Percentiles rank a stretch among this genome's conserved stretches.
Conservation (phyloP, 2,888 invertebrate genomes). For the Phrixothrix hirtus region DNA sequence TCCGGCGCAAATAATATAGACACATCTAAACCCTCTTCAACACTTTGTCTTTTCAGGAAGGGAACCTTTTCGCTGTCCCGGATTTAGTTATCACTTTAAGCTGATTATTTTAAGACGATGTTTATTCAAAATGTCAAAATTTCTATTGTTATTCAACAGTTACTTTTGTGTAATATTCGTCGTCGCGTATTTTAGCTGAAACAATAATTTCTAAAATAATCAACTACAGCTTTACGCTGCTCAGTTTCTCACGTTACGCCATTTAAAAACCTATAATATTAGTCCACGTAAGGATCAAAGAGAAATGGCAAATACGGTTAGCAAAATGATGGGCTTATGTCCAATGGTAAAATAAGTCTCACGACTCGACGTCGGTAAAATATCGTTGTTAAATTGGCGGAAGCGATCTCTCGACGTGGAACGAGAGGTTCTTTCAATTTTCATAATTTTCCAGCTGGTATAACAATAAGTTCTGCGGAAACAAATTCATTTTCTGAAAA, state of each 20-base stretch:
- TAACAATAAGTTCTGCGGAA: constrained; percentile 45
- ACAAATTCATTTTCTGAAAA: constrained; percentile 40
- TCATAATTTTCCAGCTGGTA: constrained; percentile 52
- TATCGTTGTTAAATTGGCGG: constrained; percentile 55
- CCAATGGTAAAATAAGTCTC: constrained; percentile 49
- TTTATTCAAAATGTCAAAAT: no score
- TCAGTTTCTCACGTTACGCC: no score
- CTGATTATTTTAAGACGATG: no score
- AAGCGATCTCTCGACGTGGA: constrained; percentile 43
- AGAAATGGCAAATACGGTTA: constrained; percentile 41
- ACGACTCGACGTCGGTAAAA: constrained; percentile 45
- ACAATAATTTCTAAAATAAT: no score
- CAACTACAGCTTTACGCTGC: no score
- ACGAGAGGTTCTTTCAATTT: constrained; percentile 50
- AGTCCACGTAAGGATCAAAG: constrained; percentile 38
- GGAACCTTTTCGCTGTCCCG: no score
- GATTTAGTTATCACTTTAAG: constrained; percentile 1
- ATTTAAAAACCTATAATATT: no score
- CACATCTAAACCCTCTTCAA: constrained; percentile 35
- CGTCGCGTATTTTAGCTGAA: no score
- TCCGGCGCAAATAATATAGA: constrained; percentile 34
- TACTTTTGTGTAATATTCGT: no score
- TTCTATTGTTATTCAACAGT: no score
- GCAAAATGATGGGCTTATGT: constrained; percentile 50
- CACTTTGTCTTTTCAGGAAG: constrained; percentile 34